A percentile compares a stretch with the other conserved stretches of the same genome.
Conservation (phyloP, 2,797 vertebrate genomes). For the Protosalanx chinensis region DNA sequence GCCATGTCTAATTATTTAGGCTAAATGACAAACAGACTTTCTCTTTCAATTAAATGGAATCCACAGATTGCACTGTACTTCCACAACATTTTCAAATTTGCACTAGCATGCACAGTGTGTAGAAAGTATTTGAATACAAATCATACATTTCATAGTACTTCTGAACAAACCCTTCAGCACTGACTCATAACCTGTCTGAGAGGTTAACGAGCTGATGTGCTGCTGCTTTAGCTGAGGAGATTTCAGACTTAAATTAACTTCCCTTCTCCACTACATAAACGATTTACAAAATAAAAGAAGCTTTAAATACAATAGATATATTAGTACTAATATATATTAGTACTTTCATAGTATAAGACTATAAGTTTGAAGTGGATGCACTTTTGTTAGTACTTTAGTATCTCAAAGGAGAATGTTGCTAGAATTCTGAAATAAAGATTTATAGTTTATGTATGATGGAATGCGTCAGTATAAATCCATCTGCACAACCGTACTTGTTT, state of each 20-base stretch:
- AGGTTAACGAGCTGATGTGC: neutral
- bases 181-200: neutral
- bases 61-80: no score
- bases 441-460: neutral
- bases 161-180: neutral
- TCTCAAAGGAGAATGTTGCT: neutral
- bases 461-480: conserved; percentile 10
- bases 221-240: neutral
- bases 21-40: no score
- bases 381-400: neutral
- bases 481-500: neutral
- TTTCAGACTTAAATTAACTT: neutral
- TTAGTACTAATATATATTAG: neutral
- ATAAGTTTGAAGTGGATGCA: no score
- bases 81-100: no score
- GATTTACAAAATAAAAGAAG: neutral
- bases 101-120: no score
- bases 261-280: neutral
- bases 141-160: neutral
- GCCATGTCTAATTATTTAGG: no score
- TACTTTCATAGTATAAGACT: neutral
- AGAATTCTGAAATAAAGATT: neutral
- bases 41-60: no score
- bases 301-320: no score
- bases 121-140: no score